These are phyloP conservation scores for Argyresthia goedartella DNA, from an alignment of 2,888 invertebrate species.

Conservation along the genomic window DNA sequence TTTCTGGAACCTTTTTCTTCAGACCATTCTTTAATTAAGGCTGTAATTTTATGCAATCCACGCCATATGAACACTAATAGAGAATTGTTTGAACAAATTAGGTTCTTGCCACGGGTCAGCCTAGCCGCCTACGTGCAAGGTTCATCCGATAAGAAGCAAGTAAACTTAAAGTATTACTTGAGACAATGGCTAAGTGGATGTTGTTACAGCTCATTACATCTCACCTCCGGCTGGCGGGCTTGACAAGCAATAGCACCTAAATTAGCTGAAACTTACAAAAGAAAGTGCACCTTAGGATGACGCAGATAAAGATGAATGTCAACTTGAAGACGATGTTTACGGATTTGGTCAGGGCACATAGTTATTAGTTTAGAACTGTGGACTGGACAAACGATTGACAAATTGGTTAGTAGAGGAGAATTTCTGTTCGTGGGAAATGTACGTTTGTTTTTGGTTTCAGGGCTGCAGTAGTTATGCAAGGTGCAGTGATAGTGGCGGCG, in stretches of 20 bases:
- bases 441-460: constrained; percentile 27
- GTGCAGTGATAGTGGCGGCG: constrained; percentile 33
- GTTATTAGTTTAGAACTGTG: constrained; percentile 8
- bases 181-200: constrained; percentile 35
- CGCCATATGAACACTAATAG: too few species aligned
- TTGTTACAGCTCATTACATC: constrained; percentile 19
- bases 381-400: constrained; percentile 21
- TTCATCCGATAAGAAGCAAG: not conserved
- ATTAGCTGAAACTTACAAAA: not conserved
- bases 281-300: not conserved
- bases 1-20: too few species aligned
- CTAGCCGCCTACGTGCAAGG: not conserved
- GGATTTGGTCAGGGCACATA: not conserved
- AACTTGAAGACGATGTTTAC: not conserved
- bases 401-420: constrained; percentile 18
- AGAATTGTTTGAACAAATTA: too few species aligned
- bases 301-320: not conserved
- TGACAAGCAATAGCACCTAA: not conserved
- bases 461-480: constrained; percentile 36
- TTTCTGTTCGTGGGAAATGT: not conserved
- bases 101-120: too few species aligned
- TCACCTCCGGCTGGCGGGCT: not conserved
- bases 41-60: too few species aligned
- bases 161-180: constrained; percentile 17
- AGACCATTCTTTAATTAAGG: too few species aligned